These are phyloP conservation scores for Gopherus flavomarginatus DNA, from an alignment of 2,113 vertebrate species.

Conservation along the genomic window DNA sequence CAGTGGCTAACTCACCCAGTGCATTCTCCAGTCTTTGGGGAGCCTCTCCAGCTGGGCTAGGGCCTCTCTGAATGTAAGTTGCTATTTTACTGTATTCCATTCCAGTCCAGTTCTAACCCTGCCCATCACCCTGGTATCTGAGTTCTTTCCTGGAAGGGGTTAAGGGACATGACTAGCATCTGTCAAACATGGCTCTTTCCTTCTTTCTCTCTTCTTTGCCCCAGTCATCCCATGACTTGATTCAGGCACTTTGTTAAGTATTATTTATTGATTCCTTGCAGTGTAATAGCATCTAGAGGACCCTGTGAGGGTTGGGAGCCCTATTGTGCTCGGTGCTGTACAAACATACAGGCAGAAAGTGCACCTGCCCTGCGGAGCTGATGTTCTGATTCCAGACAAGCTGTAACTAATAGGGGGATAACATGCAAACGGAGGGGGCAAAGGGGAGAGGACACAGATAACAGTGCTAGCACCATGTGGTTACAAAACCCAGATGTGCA, in stretches of 20 bases:
- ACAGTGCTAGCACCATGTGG: not conserved
- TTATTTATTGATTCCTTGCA: not conserved
- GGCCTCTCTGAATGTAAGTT: not conserved
- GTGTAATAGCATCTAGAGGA: accelerated
- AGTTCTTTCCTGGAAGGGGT: not conserved
- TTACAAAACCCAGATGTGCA: not conserved
- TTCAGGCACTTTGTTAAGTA: not conserved
- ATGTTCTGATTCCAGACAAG: not conserved
- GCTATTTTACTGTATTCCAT: not conserved
- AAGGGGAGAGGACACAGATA: not conserved
- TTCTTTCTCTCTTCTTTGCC: not conserved
- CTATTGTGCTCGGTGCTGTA: accelerated
- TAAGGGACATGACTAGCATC: not conserved
- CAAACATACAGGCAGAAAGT: not conserved
- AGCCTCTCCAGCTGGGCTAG: not conserved
- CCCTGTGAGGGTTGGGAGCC: no score
- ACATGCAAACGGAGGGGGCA: not conserved
- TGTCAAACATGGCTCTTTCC: not conserved
- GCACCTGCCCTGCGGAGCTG: not conserved
- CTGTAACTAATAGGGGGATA: not conserved
- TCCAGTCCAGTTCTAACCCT: not conserved
- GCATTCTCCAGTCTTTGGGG: not conserved
- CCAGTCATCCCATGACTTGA: not conserved
- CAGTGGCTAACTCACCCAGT: not conserved
- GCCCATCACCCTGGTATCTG: not conserved